A percentile compares a stretch with the other conserved stretches of the same genome.
These are phyloP conservation scores for Anoncus sp. DNA, from an alignment of 2,888 invertebrate genomes.

Conservation along the genomic window DNA sequence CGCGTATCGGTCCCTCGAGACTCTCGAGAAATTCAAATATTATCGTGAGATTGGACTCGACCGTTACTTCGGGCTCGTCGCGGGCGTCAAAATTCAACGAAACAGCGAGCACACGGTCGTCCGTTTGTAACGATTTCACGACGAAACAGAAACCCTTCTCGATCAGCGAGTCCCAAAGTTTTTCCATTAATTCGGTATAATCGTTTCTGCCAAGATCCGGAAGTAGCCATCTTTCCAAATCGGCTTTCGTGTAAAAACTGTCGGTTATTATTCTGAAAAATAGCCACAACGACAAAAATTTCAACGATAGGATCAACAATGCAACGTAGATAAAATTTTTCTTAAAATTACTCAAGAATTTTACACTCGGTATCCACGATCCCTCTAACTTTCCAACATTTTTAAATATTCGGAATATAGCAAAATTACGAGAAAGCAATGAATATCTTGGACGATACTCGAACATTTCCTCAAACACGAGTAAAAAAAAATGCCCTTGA, in stretches of 20 bases:
- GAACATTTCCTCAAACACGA: too few species aligned
- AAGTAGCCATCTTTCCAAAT: slow-evolving; percentile 91
- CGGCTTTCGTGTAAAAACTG: slow-evolving; percentile 94
- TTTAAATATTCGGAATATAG: too few species aligned
- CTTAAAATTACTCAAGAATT: too few species aligned
- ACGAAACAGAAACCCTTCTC: slow-evolving; percentile 91
- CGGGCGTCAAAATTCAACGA: slow-evolving; percentile 92
- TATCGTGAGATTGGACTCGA: slow-evolving; percentile 88
- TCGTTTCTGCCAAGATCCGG: slow-evolving; percentile 88
- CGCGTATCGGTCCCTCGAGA: slow-evolving; percentile 90
- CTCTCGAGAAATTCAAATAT: slow-evolving; percentile 92
- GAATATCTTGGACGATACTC: too few species aligned
- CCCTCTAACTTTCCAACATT: too few species aligned
- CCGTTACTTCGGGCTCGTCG: slow-evolving; percentile 90
- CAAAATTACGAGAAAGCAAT: too few species aligned
- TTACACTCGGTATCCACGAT: too few species aligned
- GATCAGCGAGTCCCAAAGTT: slow-evolving; percentile 89
- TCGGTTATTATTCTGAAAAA: slow-evolving; percentile 90
- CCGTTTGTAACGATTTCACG: slow-evolving; percentile 84
- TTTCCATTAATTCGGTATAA: slow-evolving; percentile 88
- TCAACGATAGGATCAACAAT: too few species aligned
- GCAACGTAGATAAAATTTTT: too few species aligned
- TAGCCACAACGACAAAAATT: background rate
- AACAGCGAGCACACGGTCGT: slow-evolving; percentile 87
- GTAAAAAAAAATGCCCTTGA: too few species aligned